Evolutionary conservation across 2,888 invertebrate species (phyloP).

Genomic region (Rutpela maculata): DNA sequence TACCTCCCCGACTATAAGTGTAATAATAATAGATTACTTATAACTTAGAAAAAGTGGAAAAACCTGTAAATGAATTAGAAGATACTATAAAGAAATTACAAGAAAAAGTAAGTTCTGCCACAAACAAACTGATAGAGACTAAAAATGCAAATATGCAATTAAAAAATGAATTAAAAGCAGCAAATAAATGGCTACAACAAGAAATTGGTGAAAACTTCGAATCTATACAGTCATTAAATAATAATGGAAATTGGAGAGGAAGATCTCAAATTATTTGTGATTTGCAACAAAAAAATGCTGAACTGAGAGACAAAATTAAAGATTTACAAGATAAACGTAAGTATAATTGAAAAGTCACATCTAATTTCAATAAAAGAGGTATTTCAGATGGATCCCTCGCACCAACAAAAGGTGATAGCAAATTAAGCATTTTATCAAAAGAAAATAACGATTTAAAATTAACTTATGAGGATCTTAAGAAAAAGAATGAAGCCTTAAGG

Average conservation of each 20-base stretch:
- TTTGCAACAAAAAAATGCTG: conserved; percentile 81
- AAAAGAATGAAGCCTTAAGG: conserved; percentile 80
- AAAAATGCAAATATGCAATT: conserved; percentile 82
- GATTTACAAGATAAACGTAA: conserved; percentile 62
- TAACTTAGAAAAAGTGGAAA: conserved; percentile 39
- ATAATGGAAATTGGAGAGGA: conserved; percentile 83
- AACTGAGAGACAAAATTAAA: conserved; percentile 80
- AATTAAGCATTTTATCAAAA: conserved; percentile 73
- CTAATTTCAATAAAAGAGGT: not conserved
- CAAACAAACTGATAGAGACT: conserved; percentile 81
- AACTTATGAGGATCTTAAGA: conserved; percentile 78
- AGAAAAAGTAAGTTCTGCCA: conserved; percentile 78
- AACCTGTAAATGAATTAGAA: conserved; percentile 71
- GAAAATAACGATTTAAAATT: conserved; percentile 77
- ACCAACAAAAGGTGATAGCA: conserved; percentile 44
- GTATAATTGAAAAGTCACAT: conserved; percentile 1
- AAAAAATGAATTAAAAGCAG: conserved; percentile 83
- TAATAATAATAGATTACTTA: too few relatives aligned
- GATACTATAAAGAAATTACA: conserved; percentile 78
- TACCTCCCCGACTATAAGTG: too few relatives aligned
- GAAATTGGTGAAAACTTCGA: conserved; percentile 85
- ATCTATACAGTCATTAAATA: conserved; percentile 78
- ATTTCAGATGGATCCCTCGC: conserved; percentile 4
- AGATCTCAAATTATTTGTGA: conserved; percentile 85
- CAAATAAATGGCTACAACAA: conserved; percentile 84